These are phyloP conservation scores for Elmis aenea DNA, from an alignment of 2,888 invertebrate species.

Conservation along the genomic window DNA sequence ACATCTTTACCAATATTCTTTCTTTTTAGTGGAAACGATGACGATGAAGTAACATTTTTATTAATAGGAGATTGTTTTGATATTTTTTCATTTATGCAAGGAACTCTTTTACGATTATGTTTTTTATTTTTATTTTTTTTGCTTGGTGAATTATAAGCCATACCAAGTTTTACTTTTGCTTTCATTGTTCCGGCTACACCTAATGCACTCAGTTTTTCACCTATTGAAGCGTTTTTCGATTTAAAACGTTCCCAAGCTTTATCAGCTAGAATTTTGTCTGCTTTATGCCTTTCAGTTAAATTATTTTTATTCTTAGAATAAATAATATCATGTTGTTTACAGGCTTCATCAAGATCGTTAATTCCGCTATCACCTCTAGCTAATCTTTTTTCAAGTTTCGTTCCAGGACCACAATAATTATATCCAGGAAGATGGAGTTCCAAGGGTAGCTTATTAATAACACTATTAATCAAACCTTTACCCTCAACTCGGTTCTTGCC, in stretches of 20 bases:
- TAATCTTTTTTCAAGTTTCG: slow-evolving; percentile 25
- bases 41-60: too few species aligned
- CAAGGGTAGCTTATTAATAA: slow-evolving; percentile 27
- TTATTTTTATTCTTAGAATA: slow-evolving; percentile 14
- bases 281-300: slow-evolving; percentile 23
- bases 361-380: slow-evolving; percentile 32
- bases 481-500: too few species aligned
- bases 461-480: slow-evolving; percentile 19
- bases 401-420: too few species aligned
- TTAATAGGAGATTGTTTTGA: too few species aligned
- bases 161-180: slow-evolving; percentile 30
- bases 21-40: too few species aligned
- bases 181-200: slow-evolving; percentile 29
- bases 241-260: slow-evolving; percentile 27
- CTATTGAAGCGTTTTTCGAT: slow-evolving; percentile 24
- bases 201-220: too few species aligned
- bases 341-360: slow-evolving; percentile 28
- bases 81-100: too few species aligned
- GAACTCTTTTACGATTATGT: too few species aligned
- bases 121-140: too few species aligned
- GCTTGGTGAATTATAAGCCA: too few species aligned
- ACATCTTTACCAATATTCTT: too few species aligned
- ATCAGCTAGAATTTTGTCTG: slow-evolving; percentile 29
- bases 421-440: slow-evolving; percentile 28
- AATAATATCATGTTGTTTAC: slow-evolving; percentile 30